Evolutionary conservation across 2,888 invertebrate genomes (phyloP).

Genomic region (Cheilosia urbana): DNA sequence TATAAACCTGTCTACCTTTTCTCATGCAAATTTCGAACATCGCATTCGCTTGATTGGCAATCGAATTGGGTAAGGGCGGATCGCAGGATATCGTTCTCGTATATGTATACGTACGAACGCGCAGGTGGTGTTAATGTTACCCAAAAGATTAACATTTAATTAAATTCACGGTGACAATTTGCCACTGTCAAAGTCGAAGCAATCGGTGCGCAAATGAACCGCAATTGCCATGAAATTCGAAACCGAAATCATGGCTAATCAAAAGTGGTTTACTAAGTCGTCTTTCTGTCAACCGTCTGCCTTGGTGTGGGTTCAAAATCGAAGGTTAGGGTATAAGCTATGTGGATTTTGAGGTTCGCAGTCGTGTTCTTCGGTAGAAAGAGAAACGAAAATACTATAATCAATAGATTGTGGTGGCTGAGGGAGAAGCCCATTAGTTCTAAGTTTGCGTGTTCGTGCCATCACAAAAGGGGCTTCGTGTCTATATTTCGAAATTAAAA

Average conservation of each 20-base stretch:
- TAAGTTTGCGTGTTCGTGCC: constrained; percentile 54
- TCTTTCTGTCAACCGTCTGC: constrained; percentile 2
- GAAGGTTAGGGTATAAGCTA: constrained; percentile 3
- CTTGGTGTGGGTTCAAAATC: constrained; percentile 1
- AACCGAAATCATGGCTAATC: constrained; percentile 51
- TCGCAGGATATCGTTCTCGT: not conserved
- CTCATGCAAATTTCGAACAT: constrained; percentile 49
- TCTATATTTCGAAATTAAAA: constrained; percentile 66
- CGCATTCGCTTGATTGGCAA: constrained; percentile 44
- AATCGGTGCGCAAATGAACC: constrained; percentile 40
- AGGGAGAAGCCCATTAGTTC: constrained; percentile 1
- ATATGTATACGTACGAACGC: not conserved
- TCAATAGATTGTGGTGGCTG: constrained; percentile 49
- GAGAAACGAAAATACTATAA: constrained; percentile 23
- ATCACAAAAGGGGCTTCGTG: constrained; percentile 48
- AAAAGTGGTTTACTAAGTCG: constrained; percentile 47
- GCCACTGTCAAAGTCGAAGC: constrained; percentile 17
- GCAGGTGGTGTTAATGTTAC: constrained; percentile 28
- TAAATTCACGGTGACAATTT: constrained; percentile 54
- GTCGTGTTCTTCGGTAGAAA: not conserved
- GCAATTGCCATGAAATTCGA: constrained; percentile 54
- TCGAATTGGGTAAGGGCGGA: constrained; percentile 37
- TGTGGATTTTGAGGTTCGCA: constrained; percentile 38
- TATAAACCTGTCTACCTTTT: constrained; percentile 4
- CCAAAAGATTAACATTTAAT: constrained; percentile 62